These are phyloP conservation scores for Percopsis omiscomaycus DNA, from an alignment of 2,797 vertebrate species.

Conservation along the genomic window DNA sequence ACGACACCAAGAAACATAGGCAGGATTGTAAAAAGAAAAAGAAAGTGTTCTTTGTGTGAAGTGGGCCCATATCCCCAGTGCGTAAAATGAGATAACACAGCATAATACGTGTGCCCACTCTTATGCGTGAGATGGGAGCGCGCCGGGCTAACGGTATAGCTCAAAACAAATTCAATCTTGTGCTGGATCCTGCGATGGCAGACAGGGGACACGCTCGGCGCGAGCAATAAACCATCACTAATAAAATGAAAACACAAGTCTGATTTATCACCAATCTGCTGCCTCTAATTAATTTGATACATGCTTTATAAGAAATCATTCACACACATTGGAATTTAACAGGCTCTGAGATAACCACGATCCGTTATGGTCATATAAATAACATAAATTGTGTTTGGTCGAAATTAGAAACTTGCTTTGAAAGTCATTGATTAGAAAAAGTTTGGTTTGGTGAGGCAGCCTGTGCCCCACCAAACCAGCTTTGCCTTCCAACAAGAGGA, in stretches of 20 bases:
- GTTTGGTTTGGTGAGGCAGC: slow-evolving; percentile 19
- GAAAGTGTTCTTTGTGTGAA: no score
- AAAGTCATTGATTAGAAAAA: slow-evolving; percentile 29
- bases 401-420: slow-evolving; percentile 42
- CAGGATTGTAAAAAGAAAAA: no score
- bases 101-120: not conserved
- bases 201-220: slow-evolving; percentile 8
- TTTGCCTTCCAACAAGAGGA: slow-evolving; percentile 1
- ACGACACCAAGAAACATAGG: no score
- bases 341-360: slow-evolving; percentile 18
- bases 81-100: not conserved
- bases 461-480: no score
- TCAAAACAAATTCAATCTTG: slow-evolving; percentile 15
- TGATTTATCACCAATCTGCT: slow-evolving; percentile 37
- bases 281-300: slow-evolving; percentile 39
- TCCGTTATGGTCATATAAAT: slow-evolving; percentile 31
- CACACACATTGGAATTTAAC: slow-evolving; percentile 35
- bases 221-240: slow-evolving; percentile 19
- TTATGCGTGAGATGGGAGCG: slow-evolving; percentile 6
- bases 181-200: slow-evolving; percentile 15
- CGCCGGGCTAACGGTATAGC: not conserved
- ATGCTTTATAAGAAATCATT: slow-evolving; percentile 32
- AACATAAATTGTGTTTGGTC: slow-evolving; percentile 22
- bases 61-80: no score
- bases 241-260: slow-evolving; percentile 28